A percentile compares a stretch with the other conserved stretches of the same genome.
Evolutionary conservation across 2,113 vertebrate genomes (phyloP).

Genomic region (Oenanthe melanoleuca): DNA sequence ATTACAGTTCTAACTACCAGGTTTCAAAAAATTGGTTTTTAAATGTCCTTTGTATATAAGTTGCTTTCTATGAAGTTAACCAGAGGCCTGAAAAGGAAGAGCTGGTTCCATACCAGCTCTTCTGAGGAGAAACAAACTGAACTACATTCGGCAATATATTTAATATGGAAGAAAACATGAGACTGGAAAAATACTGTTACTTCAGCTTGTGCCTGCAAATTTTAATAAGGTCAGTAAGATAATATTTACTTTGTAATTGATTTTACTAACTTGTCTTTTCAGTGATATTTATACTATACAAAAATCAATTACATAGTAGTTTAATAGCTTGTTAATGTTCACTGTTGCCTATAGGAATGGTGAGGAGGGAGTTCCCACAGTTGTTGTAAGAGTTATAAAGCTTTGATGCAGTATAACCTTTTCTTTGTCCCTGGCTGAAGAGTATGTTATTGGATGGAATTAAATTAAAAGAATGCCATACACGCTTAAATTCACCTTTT

Average conservation of each 20-base stretch:
- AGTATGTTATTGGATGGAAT: not conserved
- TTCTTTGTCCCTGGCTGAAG: not conserved
- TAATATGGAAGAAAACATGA: not conserved
- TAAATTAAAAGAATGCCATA: not conserved
- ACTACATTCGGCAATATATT: not conserved
- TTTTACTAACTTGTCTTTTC: not conserved
- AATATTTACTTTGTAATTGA: not conserved
- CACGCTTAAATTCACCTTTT: not conserved
- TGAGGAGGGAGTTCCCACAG: not conserved
- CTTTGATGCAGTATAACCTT: not conserved
- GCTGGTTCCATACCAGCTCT: not conserved
- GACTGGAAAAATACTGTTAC: not conserved
- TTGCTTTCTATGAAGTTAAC: not conserved
- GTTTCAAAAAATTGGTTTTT: not conserved
- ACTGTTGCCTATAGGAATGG: not conserved
- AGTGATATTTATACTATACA: not conserved
- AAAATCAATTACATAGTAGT: not conserved
- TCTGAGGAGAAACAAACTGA: not conserved
- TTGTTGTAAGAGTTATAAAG: not conserved
- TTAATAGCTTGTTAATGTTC: not conserved
- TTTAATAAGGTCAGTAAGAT: not conserved
- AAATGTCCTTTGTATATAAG: not conserved
- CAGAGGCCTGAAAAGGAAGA: not conserved
- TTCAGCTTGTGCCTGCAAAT: not conserved
- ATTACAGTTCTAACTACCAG: not conserved